A percentile compares a stretch with the other conserved stretches of the same genome.
Evolutionary conservation across 2,797 vertebrate genomes (phyloP).

Genomic region (Dendrocincla fuliginosa): DNA sequence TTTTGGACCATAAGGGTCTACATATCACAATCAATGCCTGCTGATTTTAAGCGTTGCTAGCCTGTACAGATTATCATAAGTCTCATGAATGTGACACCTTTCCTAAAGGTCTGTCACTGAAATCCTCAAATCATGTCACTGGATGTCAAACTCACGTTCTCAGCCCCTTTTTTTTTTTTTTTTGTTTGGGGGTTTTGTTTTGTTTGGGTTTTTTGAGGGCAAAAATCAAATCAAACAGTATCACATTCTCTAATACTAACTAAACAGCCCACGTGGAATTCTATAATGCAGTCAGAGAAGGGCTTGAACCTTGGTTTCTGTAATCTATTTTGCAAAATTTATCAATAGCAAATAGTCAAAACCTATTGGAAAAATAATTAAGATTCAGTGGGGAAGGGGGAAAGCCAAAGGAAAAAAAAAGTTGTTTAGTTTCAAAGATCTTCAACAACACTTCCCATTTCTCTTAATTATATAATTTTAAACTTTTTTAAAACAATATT

Average conservation of each 20-base stretch:
- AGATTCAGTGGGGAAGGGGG: rapidly evolving
- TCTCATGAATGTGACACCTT: not conserved
- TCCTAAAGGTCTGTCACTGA: not conserved
- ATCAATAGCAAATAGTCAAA: not conserved
- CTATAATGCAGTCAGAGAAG: not conserved
- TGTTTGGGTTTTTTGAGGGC: not conserved
- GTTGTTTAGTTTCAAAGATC: not conserved
- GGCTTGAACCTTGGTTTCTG: not conserved
- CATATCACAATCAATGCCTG: not conserved
- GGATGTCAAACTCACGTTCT: not conserved
- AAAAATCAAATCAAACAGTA: not conserved
- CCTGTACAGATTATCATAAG: not conserved
- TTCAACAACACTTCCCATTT: not conserved
- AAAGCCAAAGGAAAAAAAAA: not conserved
- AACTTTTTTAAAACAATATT: not conserved
- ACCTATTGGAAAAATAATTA: not conserved
- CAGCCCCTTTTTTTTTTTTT: not conserved
- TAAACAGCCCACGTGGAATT: not conserved
- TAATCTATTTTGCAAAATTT: not conserved
- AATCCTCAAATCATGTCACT: not conserved
- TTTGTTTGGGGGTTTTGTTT: too few relatives aligned
- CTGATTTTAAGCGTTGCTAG: not conserved
- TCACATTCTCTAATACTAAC: not conserved
- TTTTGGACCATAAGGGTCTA: not conserved
- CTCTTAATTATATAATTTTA: not conserved